Conservation (phyloP, 2,888 invertebrate genomes). For the Metalampra italica region DNA sequence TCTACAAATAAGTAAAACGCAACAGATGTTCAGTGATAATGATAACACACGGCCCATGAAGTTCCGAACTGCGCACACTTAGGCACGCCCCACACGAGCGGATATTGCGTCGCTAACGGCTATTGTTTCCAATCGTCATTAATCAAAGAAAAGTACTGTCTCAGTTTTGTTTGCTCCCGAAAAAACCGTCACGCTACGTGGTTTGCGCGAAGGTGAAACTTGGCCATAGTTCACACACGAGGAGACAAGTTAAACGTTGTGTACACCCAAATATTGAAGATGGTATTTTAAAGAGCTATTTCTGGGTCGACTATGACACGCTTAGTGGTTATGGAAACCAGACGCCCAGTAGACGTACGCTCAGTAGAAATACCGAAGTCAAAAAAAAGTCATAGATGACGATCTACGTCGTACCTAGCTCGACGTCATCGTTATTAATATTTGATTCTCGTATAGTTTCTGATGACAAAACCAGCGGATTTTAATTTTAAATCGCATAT, state of each 20-base stretch:
- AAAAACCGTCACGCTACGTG: conserved; percentile 14
- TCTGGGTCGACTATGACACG: background rate
- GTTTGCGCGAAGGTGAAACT: conserved; percentile 14
- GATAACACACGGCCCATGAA: background rate
- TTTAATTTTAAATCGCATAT: too few relatives aligned
- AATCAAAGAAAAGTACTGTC: conserved; percentile 34
- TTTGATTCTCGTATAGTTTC: too few relatives aligned
- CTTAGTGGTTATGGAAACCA: background rate
- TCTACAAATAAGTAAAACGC: too few relatives aligned
- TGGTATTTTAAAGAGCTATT: background rate
- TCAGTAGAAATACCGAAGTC: background rate
- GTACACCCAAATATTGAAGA: background rate
- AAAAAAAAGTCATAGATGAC: too few relatives aligned
- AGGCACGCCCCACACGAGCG: conserved; percentile 31
- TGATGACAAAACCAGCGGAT: too few relatives aligned
- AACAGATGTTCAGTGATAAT: background rate
- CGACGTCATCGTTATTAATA: too few relatives aligned
- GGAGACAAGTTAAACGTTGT: background rate
- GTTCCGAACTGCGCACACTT: background rate
- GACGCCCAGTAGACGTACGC: background rate
- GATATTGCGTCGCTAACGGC: conserved; percentile 41
- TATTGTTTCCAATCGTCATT: conserved; percentile 48
- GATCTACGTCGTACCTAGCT: too few relatives aligned
- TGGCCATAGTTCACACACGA: background rate
- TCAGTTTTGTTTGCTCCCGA: conserved; percentile 20